Evolutionary conservation across 2,113 vertebrate genomes (phyloP), one percentile per base, ranked within the genome.

Genomic region (Cyphotilapia sp.): DNA sequence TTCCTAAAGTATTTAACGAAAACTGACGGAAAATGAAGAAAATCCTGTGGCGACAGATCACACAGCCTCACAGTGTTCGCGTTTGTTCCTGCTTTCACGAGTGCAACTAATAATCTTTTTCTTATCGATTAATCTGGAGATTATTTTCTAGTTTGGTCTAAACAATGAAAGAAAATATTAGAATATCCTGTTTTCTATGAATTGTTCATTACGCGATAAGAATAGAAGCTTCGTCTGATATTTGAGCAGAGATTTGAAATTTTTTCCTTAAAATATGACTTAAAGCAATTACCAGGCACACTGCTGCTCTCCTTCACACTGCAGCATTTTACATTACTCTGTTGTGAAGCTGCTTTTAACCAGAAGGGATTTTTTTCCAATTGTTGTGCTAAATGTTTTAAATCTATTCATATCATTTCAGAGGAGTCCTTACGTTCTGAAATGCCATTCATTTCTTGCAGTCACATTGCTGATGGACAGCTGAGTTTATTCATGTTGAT

Each of bases 401-500:
- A 31, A 49, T 47, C 14, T 8, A 47, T 47, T 47, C 9, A 3
- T 5, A 12, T 49, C 9, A 78, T 49, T 31, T 19, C 74, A 51
- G 45, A 5, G 42, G 71, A 49, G 7, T 11, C 24, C 74, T 78
- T 13, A 4, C 6, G 5, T 51, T 69, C 35, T 40, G 19, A 38
- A 22, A 12, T 40, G 63, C 63, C 63, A 69, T 22, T 69, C 9
- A n/a, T 66, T 42, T 40, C 3, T 27, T 35, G 40, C 54, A 17
- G 29, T 17, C 53, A 16, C 59, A 2, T 10, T 22, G 8, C 63
- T 57, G 87, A 63, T 10, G 82, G 84, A 17, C 81, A 42, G 57
- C 83, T 83, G 40, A 87, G 47, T 45, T 81, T 0, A 87, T 84
- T 22, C 38, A 81, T 45, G 5, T 63, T 74, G 88, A 87, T 8